Percentiles rank a stretch among this genome's conserved stretches.
Evolutionary conservation across 1,140 invertebrate species (phyloP).

Genomic region (Cydia amplana): DNA sequence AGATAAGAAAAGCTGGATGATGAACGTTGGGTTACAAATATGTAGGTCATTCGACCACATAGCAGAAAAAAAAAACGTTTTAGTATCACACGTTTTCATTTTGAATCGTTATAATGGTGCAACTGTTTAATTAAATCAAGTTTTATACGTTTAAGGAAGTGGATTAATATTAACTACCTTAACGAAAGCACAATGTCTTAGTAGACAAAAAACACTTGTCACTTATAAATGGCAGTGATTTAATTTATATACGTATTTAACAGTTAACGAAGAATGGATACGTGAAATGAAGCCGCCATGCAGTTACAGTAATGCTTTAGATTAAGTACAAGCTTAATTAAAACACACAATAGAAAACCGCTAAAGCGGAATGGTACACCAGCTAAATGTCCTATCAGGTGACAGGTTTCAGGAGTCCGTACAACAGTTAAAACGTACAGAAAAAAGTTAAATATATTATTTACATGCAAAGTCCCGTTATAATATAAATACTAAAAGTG

Average conservation of each 20-base stretch:
- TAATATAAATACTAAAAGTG: too few species aligned
- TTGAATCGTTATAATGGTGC: neutral
- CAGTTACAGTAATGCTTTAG: neutral
- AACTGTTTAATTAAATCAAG: neutral
- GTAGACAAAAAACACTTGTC: neutral
- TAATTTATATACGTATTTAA: neutral
- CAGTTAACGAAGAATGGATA: neutral
- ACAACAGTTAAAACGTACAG: neutral
- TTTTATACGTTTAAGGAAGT: neutral
- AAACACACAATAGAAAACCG: constrained; percentile 18
- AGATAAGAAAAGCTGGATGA: too few species aligned
- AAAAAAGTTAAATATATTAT: neutral
- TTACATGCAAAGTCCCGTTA: too few species aligned
- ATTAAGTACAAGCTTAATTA: constrained; percentile 28
- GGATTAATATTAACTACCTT: neutral
- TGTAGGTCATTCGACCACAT: too few species aligned
- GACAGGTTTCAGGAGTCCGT: neutral
- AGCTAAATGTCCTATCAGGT: constrained; percentile 14
- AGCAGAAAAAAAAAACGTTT: too few species aligned
- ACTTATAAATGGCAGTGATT: neutral
- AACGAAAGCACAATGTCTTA: neutral
- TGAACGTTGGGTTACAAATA: too few species aligned
- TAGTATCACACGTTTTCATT: neutral
- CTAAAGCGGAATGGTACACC: neutral
- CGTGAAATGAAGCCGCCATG: neutral